phyloP scores from a whole-genome alignment of 2,113 vertebrate species.

The Neodontobutis hainanensis region DNA sequence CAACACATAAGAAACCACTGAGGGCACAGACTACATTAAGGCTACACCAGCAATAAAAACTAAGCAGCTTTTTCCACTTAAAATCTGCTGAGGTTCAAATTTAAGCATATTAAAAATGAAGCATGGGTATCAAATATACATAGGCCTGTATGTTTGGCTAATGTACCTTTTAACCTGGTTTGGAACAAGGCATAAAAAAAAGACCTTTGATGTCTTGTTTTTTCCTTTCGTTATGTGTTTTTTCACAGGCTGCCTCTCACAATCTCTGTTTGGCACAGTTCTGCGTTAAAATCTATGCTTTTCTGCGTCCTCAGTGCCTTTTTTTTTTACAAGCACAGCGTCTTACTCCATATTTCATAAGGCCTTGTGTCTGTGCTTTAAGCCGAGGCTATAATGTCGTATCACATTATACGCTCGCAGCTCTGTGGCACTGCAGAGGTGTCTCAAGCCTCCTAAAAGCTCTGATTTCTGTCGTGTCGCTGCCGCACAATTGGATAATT shows the following conservation, averaged over 20 bases:
- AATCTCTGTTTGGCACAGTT: constrained; percentile 19
- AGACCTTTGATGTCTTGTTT: not conserved
- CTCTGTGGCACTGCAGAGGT: constrained; percentile 26
- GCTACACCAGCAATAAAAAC: constrained; percentile 36
- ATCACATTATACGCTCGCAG: constrained; percentile 72
- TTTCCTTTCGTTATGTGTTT: not conserved
- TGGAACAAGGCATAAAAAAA: constrained; percentile 5
- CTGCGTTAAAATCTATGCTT: constrained; percentile 23
- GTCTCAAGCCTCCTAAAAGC: constrained; percentile 71
- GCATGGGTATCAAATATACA: constrained; percentile 68
- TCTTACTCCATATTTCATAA: constrained; percentile 74
- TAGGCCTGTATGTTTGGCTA: constrained; percentile 51
- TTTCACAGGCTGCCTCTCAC: constrained; percentile 5
- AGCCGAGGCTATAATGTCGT: constrained; percentile 70
- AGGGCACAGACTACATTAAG: not conserved
- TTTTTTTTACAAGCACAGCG: constrained; percentile 30
- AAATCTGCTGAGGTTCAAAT: constrained; percentile 55
- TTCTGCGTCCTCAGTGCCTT: constrained; percentile 16
- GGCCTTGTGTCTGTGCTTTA: constrained; percentile 73
- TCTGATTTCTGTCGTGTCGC: constrained; percentile 76
- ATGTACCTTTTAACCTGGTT: constrained; percentile 58
- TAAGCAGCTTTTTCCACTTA: constrained; percentile 52
- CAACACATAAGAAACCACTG: not conserved
- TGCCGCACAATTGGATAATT: constrained; percentile 71
- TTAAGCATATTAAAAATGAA: constrained; percentile 64